Percentiles rank a stretch among this genome's conserved stretches.
phyloP scores from a whole-genome alignment of 2,888 invertebrate species.

The Oeneis ivallda region DNA sequence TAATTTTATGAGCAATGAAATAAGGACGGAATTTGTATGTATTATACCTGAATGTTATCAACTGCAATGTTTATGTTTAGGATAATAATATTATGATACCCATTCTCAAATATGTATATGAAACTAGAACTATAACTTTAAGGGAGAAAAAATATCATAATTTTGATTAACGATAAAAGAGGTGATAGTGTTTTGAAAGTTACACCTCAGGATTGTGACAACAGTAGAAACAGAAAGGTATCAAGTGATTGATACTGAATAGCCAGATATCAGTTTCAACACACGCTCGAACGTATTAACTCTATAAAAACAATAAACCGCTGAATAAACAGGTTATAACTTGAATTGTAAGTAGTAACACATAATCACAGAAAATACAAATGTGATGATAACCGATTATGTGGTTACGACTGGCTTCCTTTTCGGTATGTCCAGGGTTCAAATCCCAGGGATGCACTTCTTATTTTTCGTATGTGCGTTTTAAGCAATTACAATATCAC shows the following conservation, averaged over 20 bases:
- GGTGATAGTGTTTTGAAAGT: neutral
- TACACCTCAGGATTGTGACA: conserved; percentile 5
- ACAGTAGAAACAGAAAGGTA: conserved; percentile 12
- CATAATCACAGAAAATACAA: neutral
- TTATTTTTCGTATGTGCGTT: too few species aligned
- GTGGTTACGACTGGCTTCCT: too few species aligned
- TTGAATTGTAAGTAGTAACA: neutral
- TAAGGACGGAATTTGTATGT: neutral
- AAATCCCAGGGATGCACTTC: too few species aligned
- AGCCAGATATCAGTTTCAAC: conserved; percentile 13
- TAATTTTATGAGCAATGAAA: neutral
- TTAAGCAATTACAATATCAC: too few species aligned
- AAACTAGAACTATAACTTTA: neutral
- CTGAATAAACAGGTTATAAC: neutral
- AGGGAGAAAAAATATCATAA: neutral
- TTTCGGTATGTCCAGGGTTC: too few species aligned
- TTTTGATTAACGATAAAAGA: neutral
- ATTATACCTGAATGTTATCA: neutral
- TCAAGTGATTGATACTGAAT: conserved; percentile 13
- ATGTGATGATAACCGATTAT: too few species aligned
- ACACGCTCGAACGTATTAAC: neutral
- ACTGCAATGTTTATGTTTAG: conserved; percentile 4
- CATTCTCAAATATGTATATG: neutral
- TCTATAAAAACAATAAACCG: neutral
- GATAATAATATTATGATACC: neutral